These are phyloP conservation scores for Brachypalpus laphriformis DNA, from an alignment of 2,888 invertebrate species.

Conservation along the genomic window DNA sequence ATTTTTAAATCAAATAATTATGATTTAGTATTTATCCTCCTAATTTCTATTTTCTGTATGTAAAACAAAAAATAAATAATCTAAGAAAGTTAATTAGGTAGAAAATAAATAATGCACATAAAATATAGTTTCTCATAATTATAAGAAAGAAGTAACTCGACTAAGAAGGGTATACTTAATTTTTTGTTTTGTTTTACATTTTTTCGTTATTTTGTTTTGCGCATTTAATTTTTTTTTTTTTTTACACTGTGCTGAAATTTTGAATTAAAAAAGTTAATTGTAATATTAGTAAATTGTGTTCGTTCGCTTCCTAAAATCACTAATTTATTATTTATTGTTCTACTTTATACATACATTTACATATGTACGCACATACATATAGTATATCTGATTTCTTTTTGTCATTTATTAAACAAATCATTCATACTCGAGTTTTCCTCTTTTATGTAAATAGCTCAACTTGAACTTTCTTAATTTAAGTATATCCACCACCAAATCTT, in stretches of 20 bases:
- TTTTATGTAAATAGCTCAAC: constrained; percentile 60
- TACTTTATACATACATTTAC: constrained; percentile 29
- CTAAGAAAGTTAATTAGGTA: constrained; percentile 53
- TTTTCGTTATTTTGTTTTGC: constrained; percentile 59
- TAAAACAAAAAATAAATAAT: constrained; percentile 44
- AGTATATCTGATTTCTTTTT: constrained; percentile 26
- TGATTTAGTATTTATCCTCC: constrained; percentile 56
- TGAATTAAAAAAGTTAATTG: constrained; percentile 37
- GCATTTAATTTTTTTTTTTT: constrained; percentile 70
- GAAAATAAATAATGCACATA: constrained; percentile 64
- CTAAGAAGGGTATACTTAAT: constrained; percentile 31
- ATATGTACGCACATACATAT: constrained; percentile 29
- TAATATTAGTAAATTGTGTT: constrained; percentile 64
- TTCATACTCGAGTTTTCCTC: constrained; percentile 46
- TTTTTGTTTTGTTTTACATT: constrained; percentile 33
- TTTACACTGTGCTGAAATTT: constrained; percentile 66
- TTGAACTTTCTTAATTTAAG: constrained; percentile 34
- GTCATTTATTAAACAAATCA: constrained; percentile 59
- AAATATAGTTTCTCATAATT: constrained; percentile 49
- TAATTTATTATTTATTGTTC: constrained; percentile 73
- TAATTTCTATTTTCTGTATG: constrained; percentile 58
- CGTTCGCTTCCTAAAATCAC: constrained; percentile 70
- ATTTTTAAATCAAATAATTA: constrained; percentile 40
- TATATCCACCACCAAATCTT: constrained; percentile 62
- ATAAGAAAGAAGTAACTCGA: constrained; percentile 36